Base-by-base conservation (phyloP, 2,797 vertebrate species). In the Enteromius trimaculatus region DNA sequence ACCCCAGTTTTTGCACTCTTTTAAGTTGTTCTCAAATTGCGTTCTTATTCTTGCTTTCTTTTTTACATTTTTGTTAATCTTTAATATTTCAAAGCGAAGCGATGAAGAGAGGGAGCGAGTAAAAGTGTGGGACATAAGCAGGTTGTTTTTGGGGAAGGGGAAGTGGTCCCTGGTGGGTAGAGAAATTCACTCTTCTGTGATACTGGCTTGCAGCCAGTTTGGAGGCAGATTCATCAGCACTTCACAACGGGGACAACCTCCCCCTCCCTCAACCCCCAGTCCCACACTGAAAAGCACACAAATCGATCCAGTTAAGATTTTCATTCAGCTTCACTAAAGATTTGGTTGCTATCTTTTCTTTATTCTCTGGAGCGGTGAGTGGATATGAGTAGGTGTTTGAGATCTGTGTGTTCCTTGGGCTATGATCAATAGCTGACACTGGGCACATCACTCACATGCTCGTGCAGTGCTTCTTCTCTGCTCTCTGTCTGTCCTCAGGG, bases 381-480 rank as follows among this genome's bases (percentile, higher is more conserved):
- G 51, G 64, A 47, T 79, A 49, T 79, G 81, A 68, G 77, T 86
- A 47, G 66, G 79, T 70, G 84, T 77, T 70, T 79, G 82, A 71
- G 78, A 77, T 83, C 31, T 60, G 51, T 79, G 84, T 88, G 82
- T 88, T 78, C 87, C 87, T 72, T 77, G 80, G 79, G 82, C 76
- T 79, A 80, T 81, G 87, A 94, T 94, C 92, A 91, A 94, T 94
- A 92, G 89, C 90, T 91, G 92, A 91, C 93, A 93, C 80, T 91
- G 91, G 92, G 92, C 92, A 90, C 91, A 88, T 93, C 90, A 90
- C 91, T 92, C 87, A 90, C 70, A 85, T 88, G 88, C 89, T 92
- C 86, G 53, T 47, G 88, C 90, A 92, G 91, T 92, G 92, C 91
- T 91, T 92, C 89, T 91, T 91, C 70, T 88, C 90, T 70, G 74